Evolutionary conservation across 2,888 invertebrate species (phyloP).

Genomic region (Suillia variegata): DNA sequence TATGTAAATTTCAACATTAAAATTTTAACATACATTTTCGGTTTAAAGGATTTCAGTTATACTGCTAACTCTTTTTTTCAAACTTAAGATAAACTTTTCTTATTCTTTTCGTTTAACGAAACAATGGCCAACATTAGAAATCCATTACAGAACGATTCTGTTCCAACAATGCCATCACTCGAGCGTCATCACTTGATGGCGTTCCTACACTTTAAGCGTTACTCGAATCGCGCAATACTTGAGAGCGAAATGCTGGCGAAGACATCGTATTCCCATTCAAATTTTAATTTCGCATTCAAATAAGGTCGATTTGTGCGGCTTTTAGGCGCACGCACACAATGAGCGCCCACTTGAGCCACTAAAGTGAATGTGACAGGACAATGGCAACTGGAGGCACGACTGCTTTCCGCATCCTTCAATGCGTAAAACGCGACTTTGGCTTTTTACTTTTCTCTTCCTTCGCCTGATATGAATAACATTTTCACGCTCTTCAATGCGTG

Average conservation of each 20-base stretch:
- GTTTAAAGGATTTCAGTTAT: no score
- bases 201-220: constrained; percentile 7
- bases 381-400: background rate
- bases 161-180: background rate
- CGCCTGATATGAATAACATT: constrained; percentile 17
- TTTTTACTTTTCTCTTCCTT: no score
- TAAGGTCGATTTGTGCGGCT: constrained; percentile 27
- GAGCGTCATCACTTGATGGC: background rate
- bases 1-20: no score
- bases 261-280: constrained; percentile 23
- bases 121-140: no score
- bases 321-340: constrained; percentile 7
- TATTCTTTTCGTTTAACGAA: no score
- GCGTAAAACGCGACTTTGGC: background rate
- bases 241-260: background rate
- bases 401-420: background rate
- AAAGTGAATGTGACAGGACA: background rate
- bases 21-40: no score
- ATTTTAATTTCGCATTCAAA: constrained; percentile 37
- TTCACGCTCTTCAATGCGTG: constrained; percentile 12
- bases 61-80: no score
- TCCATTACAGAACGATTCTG: no score
- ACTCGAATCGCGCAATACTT: background rate
- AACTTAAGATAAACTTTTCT: no score
- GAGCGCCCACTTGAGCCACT: background rate